phyloP scores from a whole-genome alignment of 2,113 vertebrate species.

The Myanophis thanlyinensis region DNA sequence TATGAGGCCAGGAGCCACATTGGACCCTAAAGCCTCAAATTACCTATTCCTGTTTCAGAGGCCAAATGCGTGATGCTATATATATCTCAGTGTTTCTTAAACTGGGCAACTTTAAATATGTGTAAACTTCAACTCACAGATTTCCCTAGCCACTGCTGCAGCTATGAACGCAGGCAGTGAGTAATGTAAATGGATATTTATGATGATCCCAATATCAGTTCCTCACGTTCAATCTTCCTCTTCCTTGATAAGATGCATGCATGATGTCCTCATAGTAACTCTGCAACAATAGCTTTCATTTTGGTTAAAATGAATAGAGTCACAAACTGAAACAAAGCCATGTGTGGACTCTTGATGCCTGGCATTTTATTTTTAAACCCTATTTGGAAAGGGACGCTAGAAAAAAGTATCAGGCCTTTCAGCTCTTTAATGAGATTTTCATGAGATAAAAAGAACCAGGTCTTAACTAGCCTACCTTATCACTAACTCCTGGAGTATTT shows the following conservation, averaged over 20 bases:
- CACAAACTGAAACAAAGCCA: background rate
- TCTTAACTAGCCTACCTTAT: constrained; percentile 50
- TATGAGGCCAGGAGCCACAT: background rate
- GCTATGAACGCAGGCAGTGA: background rate
- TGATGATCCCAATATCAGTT: background rate
- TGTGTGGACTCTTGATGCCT: background rate
- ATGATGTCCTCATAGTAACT: background rate
- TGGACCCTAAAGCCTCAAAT: background rate
- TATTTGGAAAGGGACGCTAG: constrained; percentile 7
- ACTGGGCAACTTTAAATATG: background rate
- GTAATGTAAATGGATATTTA: background rate
- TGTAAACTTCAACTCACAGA: background rate
- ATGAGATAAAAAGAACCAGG: constrained; percentile 53
- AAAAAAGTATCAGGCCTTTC: constrained; percentile 6
- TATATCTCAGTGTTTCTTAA: background rate
- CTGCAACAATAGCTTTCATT: background rate
- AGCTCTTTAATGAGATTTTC: constrained; percentile 57
- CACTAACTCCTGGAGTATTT: constrained; percentile 40
- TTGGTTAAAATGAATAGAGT: background rate
- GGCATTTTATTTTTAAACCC: constrained; percentile 33
- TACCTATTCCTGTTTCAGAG: background rate
- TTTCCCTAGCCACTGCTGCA: background rate
- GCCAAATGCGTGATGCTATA: background rate
- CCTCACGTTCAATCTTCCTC: background rate
- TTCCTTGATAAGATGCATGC: background rate